Evolutionary conservation across 1,140 invertebrate genomes (phyloP), one percentile per base, ranked within the genome.

Genomic region (Drosophila bifasciata): DNA sequence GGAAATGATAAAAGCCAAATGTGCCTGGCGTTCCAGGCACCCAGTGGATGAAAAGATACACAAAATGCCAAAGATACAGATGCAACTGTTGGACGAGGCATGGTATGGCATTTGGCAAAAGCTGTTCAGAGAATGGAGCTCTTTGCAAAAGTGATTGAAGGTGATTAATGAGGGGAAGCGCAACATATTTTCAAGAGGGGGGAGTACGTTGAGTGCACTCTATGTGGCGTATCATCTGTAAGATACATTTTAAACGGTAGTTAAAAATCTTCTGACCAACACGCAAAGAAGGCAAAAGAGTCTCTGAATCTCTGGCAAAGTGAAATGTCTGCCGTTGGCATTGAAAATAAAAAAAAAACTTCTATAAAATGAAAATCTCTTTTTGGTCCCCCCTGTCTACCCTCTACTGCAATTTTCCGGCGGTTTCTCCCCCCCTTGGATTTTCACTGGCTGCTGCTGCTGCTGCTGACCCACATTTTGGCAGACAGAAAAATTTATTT

Each of bases 1-100:
- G 58, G n/a, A n/a, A 77, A 52, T 81, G 77, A 80, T 80, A 81
- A 76, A 81, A 81, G 44, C 66, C 66, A 80, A 80, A 81, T 80
- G 78, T 55, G 46, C 19, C 66, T 66, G 57, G 41, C 66, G 60
- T 56, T 62, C 46, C 77, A 51, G 64, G 53, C 77, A 53, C 56
- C 43, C 32, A 36, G 32, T 11, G 32, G 32, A 5, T 4, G 11
- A 11, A 3, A 36, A 36, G 32, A 36, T 36, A 36, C 32, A 36
- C 11, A 36, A 36, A 36, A 36, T 11, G 32, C 23, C 25, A 9
- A 46, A 62, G 64, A 69, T 75, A 48, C 45, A 46, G 57, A 50
- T 56, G 50, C 66, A 51, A 19, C 25, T n/a, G 36, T 17, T 9
- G 25, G 40, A 50, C 11, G 5, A 6, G 36, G 53, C 11, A 21